Evolutionary conservation across 2,888 invertebrate species (phyloP).

Genomic region (Vanessa cardui): DNA sequence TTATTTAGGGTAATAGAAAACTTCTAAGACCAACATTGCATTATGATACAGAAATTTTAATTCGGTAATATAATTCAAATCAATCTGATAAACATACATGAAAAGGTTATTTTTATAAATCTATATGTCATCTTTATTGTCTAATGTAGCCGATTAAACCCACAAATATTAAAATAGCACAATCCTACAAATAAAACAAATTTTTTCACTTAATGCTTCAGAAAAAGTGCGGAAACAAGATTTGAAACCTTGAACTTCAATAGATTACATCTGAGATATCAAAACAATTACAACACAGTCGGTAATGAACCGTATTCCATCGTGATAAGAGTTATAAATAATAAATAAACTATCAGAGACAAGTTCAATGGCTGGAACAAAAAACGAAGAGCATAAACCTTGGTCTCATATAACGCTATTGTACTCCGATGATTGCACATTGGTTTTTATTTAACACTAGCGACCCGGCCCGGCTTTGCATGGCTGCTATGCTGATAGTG

Average conservation of each 20-base stretch:
- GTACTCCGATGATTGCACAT: constrained; percentile 36
- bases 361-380: constrained; percentile 43
- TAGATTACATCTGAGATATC: constrained; percentile 19
- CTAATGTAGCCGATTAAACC: neutral
- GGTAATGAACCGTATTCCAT: constrained; percentile 25
- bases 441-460: constrained; percentile 28
- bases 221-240: constrained; percentile 31
- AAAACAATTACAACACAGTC: constrained; percentile 13
- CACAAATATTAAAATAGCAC: constrained; percentile 15
- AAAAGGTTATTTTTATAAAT: no score
- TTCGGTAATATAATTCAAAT: neutral
- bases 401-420: constrained; percentile 36
- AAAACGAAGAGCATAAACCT: constrained; percentile 34
- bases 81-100: no score
- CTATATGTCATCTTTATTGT: neutral
- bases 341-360: constrained; percentile 12
- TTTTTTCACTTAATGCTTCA: constrained; percentile 12
- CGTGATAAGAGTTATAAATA: constrained; percentile 19
- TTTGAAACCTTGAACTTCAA: constrained; percentile 41
- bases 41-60: no score
- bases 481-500: no score
- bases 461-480: no score
- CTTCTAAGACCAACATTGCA: no score
- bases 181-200: constrained; percentile 14
- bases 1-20: constrained; percentile 2